phyloP scores from a whole-genome alignment of 23 tunicate genomes.

The Trididemnum clinides region DNA sequence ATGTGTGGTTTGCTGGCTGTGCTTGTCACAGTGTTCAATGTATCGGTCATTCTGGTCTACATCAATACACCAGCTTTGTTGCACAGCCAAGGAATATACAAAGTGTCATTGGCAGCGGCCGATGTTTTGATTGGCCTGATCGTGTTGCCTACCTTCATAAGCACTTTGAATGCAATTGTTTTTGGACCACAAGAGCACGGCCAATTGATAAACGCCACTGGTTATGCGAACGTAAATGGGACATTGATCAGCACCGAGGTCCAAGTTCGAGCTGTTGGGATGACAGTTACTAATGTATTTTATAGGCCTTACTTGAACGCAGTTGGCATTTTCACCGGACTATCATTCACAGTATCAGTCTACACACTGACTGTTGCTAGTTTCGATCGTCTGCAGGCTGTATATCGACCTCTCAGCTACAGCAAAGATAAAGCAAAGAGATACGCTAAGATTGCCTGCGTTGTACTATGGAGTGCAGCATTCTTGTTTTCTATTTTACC shows the following conservation, averaged over 20 bases:
- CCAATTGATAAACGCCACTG: neutral
- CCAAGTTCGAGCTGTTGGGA: conserved; percentile 19
- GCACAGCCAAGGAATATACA: conserved; percentile 72
- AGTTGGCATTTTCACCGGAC: conserved; percentile 71
- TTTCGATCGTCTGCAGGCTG: conserved; percentile 70
- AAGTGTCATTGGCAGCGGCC: conserved; percentile 58
- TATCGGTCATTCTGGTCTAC: conserved; percentile 39
- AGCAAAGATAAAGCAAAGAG: conserved; percentile 69
- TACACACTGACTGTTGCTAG: conserved; percentile 73
- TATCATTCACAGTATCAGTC: conserved; percentile 62
- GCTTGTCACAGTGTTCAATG: conserved; percentile 35
- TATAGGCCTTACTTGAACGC: conserved; percentile 24
- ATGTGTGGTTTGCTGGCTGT: conserved; percentile 39
- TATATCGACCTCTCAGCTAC: conserved; percentile 67
- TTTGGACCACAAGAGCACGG: neutral
- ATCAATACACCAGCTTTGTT: conserved; percentile 18
- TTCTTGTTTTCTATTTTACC: conserved; percentile 55
- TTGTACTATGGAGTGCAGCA: conserved; percentile 53
- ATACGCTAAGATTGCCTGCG: conserved; percentile 31
- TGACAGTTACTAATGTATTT: conserved; percentile 4
- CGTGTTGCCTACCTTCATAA: conserved; percentile 51
- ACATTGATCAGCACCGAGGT: neutral
- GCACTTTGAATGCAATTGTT: neutral
- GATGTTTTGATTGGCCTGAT: conserved; percentile 54
- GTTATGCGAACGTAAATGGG: conserved; percentile 19